Evolutionary conservation across 2,888 invertebrate genomes (phyloP), one percentile per base, ranked within the genome.

Genomic region (Coelopa pilipes): DNA sequence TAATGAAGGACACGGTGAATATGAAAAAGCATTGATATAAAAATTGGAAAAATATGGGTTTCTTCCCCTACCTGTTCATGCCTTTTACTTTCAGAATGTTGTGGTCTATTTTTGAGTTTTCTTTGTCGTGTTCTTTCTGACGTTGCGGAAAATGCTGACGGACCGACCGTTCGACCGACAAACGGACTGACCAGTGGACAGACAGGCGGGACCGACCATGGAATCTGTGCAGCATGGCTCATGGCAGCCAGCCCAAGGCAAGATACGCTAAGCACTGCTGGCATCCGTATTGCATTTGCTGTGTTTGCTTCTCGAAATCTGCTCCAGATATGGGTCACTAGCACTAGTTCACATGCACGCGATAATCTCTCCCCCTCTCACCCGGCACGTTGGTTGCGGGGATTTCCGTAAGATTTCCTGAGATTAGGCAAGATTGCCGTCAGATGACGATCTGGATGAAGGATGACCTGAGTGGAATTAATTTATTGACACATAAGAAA

Each of bases 311-410:
- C 55, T 53, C 45, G 13, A 11, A 13, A 13, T 59, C 21, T 19
- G 21, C 57, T 59, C 21, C 65, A 17, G 45, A 47, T 17, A 17
- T 24, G 12, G 49, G 13, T 19, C 17, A n/a, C 21, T 19, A 57
- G 24, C 55, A 46, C 57, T 69, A 55, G 69, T 17, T 69, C 57
- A 69, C 59, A 59, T 46, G 69, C 46, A 55, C 55, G 69, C 47
- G 69, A 69, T 69, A 69, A 69, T 57, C 46, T 45, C 17, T 57
- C 47, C 45, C 19, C 10, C 9, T 12, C 21, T 53, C 45, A 4
- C n/a, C 15, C 13, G 1, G 47, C 21, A 19, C 12, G n/a, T 21
- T 21, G n/a, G 49, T 65, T 49, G 17, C 15, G 60, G 10, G 60
- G 24, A 13, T 13, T 45, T 34, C 15, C 47, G 47, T 47, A 65